phyloP scores from a whole-genome alignment of 2,113 vertebrate genomes.

The Narcine bancroftii region DNA sequence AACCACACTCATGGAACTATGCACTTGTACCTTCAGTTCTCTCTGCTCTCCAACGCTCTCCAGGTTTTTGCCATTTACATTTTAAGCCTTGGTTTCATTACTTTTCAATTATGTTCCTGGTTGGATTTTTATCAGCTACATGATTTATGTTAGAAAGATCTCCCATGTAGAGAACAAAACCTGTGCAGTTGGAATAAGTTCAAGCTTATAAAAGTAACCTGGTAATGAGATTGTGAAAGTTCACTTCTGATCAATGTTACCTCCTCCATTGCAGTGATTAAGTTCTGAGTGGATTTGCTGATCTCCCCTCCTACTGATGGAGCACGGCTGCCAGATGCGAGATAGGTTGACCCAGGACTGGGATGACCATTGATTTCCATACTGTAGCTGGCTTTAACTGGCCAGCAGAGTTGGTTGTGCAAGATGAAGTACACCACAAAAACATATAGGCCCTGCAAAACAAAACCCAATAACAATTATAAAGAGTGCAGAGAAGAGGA shows the following conservation, averaged over 20 bases:
- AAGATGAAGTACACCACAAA: constrained; percentile 90
- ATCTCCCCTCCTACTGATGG: constrained; percentile 75
- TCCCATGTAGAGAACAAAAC: not conserved
- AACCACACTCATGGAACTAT: too few relatives aligned
- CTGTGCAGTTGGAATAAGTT: not conserved
- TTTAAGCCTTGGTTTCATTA: too few relatives aligned
- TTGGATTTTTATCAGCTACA: not conserved
- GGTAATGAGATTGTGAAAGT: not conserved
- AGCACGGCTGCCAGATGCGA: constrained; percentile 71
- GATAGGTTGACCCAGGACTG: constrained; percentile 64
- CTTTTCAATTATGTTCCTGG: not conserved
- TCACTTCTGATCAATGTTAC: constrained; percentile 49
- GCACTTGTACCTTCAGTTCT: too few relatives aligned
- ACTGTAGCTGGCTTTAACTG: constrained; percentile 89
- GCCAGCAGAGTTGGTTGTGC: constrained; percentile 89
- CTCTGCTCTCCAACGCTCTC: too few relatives aligned
- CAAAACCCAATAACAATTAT: not conserved
- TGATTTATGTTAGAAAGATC: not conserved
- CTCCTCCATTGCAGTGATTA: constrained; percentile 96
- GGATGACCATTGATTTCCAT: constrained; percentile 83
- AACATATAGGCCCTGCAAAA: constrained; percentile 80
- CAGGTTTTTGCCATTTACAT: too few relatives aligned
- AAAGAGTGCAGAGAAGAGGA: not conserved
- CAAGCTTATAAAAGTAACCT: not conserved
- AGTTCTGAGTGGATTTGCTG: constrained; percentile 97